These are phyloP conservation scores for Scaptomyza reducta DNA, from an alignment of 2,888 invertebrate species.

Conservation along the genomic window DNA sequence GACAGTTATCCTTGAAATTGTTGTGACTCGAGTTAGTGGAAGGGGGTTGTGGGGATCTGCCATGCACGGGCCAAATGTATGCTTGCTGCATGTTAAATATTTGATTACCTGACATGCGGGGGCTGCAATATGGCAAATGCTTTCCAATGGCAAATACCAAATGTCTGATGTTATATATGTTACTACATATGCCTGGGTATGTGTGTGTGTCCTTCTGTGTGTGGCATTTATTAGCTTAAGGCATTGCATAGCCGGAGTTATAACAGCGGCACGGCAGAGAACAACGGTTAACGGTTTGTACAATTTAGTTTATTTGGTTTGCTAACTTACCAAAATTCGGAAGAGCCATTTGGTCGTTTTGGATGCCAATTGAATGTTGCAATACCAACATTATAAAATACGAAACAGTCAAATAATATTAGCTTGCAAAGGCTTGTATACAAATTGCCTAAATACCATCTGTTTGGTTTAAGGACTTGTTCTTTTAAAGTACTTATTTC, in stretches of 20 bases:
- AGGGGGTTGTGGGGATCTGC: background rate
- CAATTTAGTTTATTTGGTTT: slow-evolving; percentile 2
- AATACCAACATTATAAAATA: background rate
- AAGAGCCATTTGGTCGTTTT: background rate
- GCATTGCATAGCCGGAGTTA: slow-evolving; percentile 5
- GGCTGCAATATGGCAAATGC: slow-evolving; percentile 48
- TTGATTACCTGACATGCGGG: slow-evolving; percentile 51
- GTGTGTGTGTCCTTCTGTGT: background rate
- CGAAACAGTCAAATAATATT: background rate
- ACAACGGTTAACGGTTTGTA: slow-evolving; percentile 10
- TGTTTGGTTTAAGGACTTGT: no score
- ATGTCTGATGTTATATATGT: slow-evolving; percentile 34
- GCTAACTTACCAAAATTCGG: background rate
- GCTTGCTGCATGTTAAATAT: slow-evolving; percentile 39
- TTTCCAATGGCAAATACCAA: slow-evolving; percentile 50
- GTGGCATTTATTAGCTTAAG: slow-evolving; percentile 21
- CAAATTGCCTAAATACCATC: background rate
- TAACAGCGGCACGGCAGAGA: background rate
- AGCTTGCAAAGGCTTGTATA: background rate
- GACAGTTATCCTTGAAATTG: slow-evolving; percentile 35
- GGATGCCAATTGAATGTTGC: background rate
- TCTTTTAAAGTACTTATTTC: background rate
- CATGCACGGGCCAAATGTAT: slow-evolving; percentile 1
- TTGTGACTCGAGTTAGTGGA: background rate
- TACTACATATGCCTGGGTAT: slow-evolving; percentile 4